Conservation (phyloP, 2,113 vertebrate genomes). For the Formicarius rufipectus region DNA sequence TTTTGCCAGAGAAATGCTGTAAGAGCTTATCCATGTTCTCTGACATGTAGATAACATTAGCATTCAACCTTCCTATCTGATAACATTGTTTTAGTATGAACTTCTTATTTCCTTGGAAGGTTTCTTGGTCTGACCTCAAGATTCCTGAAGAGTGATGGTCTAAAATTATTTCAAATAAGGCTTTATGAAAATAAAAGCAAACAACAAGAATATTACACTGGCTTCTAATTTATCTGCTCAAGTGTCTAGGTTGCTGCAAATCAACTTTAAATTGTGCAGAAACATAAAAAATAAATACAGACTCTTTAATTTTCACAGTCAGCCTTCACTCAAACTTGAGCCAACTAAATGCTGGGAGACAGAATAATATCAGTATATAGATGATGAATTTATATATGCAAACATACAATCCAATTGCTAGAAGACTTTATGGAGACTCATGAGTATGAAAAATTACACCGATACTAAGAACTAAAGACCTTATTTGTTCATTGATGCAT, state of each 20-base stretch:
- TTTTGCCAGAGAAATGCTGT: neutral
- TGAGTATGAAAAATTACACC: neutral
- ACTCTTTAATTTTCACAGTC: neutral
- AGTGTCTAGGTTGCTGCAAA: neutral
- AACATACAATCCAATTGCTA: neutral
- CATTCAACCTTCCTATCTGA: neutral
- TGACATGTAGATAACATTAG: conserved; percentile 19
- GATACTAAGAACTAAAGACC: neutral
- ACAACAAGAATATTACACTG: neutral
- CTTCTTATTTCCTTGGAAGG: neutral
- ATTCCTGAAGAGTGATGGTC: neutral
- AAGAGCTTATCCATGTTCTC: neutral
- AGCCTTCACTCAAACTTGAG: neutral
- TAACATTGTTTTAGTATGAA: neutral
- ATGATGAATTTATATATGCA: neutral
- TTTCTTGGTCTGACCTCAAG: neutral
- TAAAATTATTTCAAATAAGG: conserved; percentile 8
- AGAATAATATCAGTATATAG: neutral
- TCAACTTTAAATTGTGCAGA: conserved; percentile 6
- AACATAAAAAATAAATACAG: neutral
- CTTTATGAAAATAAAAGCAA: neutral
- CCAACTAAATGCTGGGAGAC: neutral
- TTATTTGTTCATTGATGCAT: neutral
- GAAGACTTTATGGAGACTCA: neutral
- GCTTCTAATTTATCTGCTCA: neutral